Evolutionary conservation across 2,113 vertebrate genomes (phyloP).

Genomic region (Conger conger): DNA sequence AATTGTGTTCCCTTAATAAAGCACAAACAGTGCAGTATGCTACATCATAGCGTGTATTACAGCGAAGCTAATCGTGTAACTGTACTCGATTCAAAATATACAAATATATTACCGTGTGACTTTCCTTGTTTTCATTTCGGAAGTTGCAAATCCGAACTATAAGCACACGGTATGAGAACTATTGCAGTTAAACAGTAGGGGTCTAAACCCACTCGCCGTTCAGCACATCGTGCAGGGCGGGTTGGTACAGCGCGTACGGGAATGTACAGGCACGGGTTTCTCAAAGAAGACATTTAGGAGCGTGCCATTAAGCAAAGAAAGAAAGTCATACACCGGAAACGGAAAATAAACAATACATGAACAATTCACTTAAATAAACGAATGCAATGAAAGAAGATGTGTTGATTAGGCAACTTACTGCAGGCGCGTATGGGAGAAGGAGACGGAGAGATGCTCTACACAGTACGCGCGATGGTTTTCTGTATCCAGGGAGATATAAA

Average conservation of each 20-base stretch:
- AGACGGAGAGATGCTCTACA: constrained; percentile 16
- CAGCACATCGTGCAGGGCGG: background rate
- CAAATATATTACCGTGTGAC: background rate
- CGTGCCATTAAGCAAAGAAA: background rate
- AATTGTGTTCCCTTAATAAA: background rate
- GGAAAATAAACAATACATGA: background rate
- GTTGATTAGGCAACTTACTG: constrained; percentile 17
- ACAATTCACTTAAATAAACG: background rate
- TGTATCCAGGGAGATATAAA: background rate
- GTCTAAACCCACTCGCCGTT: background rate
- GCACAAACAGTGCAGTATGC: background rate
- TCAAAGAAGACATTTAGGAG: background rate
- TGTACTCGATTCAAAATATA: background rate
- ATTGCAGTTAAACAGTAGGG: background rate
- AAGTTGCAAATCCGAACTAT: background rate
- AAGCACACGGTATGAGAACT: background rate
- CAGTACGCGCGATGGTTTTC: background rate
- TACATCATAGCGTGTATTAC: background rate
- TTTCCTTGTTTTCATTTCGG: background rate
- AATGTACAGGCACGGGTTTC: background rate
- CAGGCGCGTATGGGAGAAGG: background rate
- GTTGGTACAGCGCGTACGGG: constrained; percentile 9
- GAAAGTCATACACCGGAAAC: background rate
- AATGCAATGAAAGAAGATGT: background rate
- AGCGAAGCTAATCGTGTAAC: background rate